phyloP scores from a whole-genome alignment of 2,888 invertebrate species.

The Phania funesta region DNA sequence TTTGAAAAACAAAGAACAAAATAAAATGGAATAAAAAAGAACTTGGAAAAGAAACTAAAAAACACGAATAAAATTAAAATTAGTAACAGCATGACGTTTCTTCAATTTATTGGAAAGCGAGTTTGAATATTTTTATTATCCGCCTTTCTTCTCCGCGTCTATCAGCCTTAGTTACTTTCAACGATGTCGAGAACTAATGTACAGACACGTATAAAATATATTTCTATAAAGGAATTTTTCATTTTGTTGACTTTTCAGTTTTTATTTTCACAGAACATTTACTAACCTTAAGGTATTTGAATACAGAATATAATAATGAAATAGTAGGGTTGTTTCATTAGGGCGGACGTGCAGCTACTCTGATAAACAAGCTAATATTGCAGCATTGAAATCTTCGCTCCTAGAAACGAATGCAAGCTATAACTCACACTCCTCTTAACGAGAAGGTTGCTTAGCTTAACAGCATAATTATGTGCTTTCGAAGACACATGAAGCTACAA shows the following conservation, averaged over 20 bases:
- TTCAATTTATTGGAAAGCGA: slow-evolving; percentile 26
- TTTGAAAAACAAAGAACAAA: not conserved
- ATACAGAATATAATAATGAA: not conserved
- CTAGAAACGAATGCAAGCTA: too few relatives aligned
- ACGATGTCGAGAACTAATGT: not conserved
- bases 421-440: too few relatives aligned
- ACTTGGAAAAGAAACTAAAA: not conserved
- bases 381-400: too few relatives aligned
- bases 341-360: not conserved
- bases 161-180: not conserved
- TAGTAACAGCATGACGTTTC: slow-evolving; percentile 47
- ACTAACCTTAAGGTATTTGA: slow-evolving; percentile 44
- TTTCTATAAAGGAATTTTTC: slow-evolving; percentile 24
- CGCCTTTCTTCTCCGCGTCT: not conserved
- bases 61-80: slow-evolving; percentile 41
- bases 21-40: too few relatives aligned
- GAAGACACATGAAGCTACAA: too few relatives aligned
- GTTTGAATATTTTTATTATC: slow-evolving; percentile 8
- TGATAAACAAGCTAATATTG: too few relatives aligned
- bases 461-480: too few relatives aligned
- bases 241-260: too few relatives aligned
- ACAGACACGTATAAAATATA: slow-evolving; percentile 3
- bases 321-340: slow-evolving; percentile 1
- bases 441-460: too few relatives aligned
- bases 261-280: slow-evolving; percentile 33